These are phyloP conservation scores for Aphidius gifuensis DNA, from an alignment of 1,140 invertebrate species.

Conservation along the genomic window DNA sequence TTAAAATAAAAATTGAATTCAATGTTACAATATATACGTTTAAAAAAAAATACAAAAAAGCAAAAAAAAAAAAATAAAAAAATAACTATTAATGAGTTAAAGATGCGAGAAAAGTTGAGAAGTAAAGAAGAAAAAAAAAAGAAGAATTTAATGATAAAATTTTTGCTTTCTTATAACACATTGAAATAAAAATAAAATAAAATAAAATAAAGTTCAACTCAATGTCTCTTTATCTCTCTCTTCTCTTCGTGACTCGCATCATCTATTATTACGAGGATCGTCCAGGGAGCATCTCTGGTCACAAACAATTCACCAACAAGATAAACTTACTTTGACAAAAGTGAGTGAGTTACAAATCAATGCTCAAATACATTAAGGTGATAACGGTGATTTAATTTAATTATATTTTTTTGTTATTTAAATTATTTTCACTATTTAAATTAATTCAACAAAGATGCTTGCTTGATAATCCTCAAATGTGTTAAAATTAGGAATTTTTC, in stretches of 20 bases:
- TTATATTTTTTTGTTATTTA: neutral
- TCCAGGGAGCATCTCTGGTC: neutral
- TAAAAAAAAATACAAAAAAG: too few relatives aligned
- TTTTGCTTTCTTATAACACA: too few relatives aligned
- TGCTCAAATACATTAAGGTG: slow-evolving; percentile 36
- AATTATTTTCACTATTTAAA: neutral
- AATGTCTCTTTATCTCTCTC: too few relatives aligned
- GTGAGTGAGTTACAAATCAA: slow-evolving; percentile 18
- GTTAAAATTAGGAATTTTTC: slow-evolving; percentile 49
- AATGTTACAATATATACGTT: too few relatives aligned
- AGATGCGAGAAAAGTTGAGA: too few relatives aligned
- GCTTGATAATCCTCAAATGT: slow-evolving; percentile 21
- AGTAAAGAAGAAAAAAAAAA: too few relatives aligned
- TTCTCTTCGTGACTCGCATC: neutral
- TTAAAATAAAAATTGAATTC: too few relatives aligned
- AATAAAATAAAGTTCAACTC: too few relatives aligned
- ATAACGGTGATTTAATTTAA: slow-evolving; percentile 1
- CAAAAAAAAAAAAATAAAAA: too few relatives aligned
- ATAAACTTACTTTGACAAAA: slow-evolving; percentile 3
- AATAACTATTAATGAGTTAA: too few relatives aligned
- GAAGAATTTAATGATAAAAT: too few relatives aligned
- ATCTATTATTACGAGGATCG: slow-evolving; percentile 16
- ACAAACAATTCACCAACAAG: neutral
- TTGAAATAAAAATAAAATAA: too few relatives aligned
- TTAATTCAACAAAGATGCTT: neutral